Conservation (phyloP, 2,797 vertebrate genomes). For the Helostoma temminkii region DNA sequence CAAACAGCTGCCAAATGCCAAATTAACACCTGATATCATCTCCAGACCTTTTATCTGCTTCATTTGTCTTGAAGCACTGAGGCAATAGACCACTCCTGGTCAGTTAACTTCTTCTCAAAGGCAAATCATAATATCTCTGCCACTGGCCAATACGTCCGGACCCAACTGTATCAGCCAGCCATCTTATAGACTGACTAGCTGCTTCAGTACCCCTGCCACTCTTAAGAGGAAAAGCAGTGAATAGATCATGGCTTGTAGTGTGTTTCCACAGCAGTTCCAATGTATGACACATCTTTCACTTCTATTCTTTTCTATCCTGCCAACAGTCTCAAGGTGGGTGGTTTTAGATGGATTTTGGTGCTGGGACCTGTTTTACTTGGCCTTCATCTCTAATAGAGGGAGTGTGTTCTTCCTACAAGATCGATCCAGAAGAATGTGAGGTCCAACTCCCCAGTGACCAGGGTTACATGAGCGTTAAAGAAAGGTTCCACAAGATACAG, state of each 20-base stretch:
- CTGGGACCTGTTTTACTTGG: slow-evolving; percentile 60
- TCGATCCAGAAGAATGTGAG: slow-evolving; percentile 60
- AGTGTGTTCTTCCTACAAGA: slow-evolving; percentile 51
- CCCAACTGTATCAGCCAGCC: no score
- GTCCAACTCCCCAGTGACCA: slow-evolving; percentile 42
- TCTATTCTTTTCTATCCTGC: slow-evolving; percentile 30
- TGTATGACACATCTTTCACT: neutral
- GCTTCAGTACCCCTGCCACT: no score
- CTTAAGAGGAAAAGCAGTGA: no score
- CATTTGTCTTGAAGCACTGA: no score
- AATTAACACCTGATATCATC: no score
- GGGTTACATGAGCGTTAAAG: slow-evolving; percentile 52
- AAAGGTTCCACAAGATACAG: slow-evolving; percentile 16
- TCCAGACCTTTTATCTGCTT: no score
- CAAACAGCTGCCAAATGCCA: no score
- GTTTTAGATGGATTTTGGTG: slow-evolving; percentile 50
- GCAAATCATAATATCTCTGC: no score
- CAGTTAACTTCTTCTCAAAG: no score
- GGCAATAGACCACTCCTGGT: no score
- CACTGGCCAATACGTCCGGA: no score
- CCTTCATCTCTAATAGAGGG: slow-evolving; percentile 59
- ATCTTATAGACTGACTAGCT: no score
- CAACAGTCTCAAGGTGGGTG: slow-evolving; percentile 57
- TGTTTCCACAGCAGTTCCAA: slow-evolving; percentile 1
- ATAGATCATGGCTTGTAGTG: neutral